A percentile compares a stretch with the other conserved stretches of the same genome.
phyloP scores from a whole-genome alignment of 2,113 vertebrate species.

The Nothoprocta pentlandii region DNA sequence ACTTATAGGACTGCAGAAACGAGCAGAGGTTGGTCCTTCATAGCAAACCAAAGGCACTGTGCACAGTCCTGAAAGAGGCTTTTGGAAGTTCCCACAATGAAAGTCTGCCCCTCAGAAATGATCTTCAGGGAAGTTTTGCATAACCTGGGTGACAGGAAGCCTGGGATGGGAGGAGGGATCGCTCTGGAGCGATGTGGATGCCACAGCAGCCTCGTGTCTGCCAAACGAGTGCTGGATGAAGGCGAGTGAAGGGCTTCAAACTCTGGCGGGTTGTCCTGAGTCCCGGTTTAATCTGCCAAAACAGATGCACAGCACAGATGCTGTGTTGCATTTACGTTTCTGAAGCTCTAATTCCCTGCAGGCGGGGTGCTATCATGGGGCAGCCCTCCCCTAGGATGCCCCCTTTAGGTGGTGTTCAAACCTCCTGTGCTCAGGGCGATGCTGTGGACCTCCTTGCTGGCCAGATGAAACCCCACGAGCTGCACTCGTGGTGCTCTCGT shows the following conservation, averaged over 20 bases:
- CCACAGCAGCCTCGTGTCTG: background rate
- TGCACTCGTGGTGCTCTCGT: background rate
- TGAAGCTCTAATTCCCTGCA: slow-evolving; percentile 31
- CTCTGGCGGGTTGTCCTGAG: slow-evolving; percentile 31
- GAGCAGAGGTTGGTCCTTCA: background rate
- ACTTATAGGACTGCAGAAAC: background rate
- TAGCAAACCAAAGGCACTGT: background rate
- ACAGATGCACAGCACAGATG: slow-evolving; percentile 49
- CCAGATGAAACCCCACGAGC: background rate
- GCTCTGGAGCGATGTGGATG: background rate
- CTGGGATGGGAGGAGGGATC: background rate
- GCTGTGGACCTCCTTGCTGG: background rate
- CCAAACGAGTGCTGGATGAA: slow-evolving; percentile 2
- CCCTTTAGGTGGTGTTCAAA: background rate
- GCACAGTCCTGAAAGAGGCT: background rate
- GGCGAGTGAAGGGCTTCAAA: background rate
- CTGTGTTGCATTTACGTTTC: slow-evolving; percentile 44
- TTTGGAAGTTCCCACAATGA: background rate
- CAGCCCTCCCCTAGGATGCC: background rate
- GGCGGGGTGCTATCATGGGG: slow-evolving; percentile 17
- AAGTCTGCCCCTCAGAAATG: background rate
- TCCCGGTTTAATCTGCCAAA: slow-evolving; percentile 68
- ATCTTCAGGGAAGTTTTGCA: background rate
- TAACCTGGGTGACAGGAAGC: background rate
- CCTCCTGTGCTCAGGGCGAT: background rate